phyloP scores from a whole-genome alignment of 2,797 vertebrate species.

The Sorex maritimensis region DNA sequence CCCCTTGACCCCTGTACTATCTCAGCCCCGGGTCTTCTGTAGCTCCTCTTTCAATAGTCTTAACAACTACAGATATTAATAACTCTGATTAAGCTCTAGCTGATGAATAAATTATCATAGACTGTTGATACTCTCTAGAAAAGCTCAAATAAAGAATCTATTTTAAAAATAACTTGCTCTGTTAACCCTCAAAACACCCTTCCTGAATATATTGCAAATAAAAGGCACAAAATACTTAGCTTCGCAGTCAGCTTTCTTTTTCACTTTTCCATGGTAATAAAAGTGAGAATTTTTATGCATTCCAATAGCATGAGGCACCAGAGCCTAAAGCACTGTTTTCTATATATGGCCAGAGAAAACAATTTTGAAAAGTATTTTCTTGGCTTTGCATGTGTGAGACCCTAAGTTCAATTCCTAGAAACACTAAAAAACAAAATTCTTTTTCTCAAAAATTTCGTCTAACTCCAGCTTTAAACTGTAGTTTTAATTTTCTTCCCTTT shows the following conservation, averaged over 20 bases:
- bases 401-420: no score
- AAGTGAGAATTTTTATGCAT: constrained; percentile 6
- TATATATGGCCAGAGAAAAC: background rate
- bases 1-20: no score
- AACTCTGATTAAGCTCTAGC: no score
- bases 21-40: no score
- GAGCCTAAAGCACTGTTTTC: background rate
- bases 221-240: background rate
- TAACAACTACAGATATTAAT: no score
- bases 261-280: background rate
- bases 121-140: background rate
- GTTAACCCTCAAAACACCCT: constrained; percentile 17
- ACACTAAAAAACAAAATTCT: no score
- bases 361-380: no score
- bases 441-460: no score
- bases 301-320: background rate
- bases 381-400: no score
- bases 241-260: background rate
- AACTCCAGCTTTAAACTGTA: no score
- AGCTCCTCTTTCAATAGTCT: no score
- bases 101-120: background rate
- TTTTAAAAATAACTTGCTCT: constrained; percentile 27
- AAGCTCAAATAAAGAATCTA: constrained; percentile 18
- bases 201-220: background rate
- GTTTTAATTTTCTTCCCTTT: no score